A percentile compares a stretch with the other conserved stretches of the same genome.
Evolutionary conservation across 2,888 invertebrate genomes (phyloP).

Genomic region (Lithophane ornitopus): DNA sequence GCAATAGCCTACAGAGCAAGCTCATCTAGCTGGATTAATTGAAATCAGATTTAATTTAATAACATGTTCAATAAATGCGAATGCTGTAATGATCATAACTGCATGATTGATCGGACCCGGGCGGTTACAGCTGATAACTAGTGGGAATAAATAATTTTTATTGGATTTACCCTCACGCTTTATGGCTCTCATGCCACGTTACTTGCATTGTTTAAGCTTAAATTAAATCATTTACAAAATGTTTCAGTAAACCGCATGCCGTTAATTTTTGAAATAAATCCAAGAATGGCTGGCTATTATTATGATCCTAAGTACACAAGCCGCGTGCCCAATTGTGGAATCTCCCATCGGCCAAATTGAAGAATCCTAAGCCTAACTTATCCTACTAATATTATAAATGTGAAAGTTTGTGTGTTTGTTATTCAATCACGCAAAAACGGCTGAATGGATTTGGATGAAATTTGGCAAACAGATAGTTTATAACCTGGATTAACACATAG

Average conservation of each 20-base stretch:
- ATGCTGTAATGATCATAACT: constrained; percentile 44
- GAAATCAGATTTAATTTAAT: constrained; percentile 43
- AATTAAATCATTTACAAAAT: constrained; percentile 41
- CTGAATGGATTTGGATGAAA: too few species aligned
- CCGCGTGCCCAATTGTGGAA: too few species aligned
- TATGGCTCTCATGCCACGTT: constrained; percentile 37
- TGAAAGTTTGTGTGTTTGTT: too few species aligned
- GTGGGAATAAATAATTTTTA: constrained; percentile 52
- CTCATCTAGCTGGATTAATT: constrained; percentile 41
- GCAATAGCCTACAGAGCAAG: background rate
- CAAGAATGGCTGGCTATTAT: background rate
- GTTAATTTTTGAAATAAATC: background rate
- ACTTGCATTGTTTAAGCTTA: constrained; percentile 34
- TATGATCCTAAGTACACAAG: too few species aligned
- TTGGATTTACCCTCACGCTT: constrained; percentile 42
- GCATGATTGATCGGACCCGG: constrained; percentile 43
- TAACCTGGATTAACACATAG: too few species aligned
- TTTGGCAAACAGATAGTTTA: too few species aligned
- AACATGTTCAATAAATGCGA: constrained; percentile 27
- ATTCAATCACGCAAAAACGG: too few species aligned
- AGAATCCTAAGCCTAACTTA: too few species aligned
- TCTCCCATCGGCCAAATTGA: too few species aligned
- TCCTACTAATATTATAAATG: too few species aligned
- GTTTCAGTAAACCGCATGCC: constrained; percentile 1
- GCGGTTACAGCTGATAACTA: constrained; percentile 49